phyloP scores from a whole-genome alignment of 1,140 invertebrate genomes.

The Muscidifurax raptorellus region DNA sequence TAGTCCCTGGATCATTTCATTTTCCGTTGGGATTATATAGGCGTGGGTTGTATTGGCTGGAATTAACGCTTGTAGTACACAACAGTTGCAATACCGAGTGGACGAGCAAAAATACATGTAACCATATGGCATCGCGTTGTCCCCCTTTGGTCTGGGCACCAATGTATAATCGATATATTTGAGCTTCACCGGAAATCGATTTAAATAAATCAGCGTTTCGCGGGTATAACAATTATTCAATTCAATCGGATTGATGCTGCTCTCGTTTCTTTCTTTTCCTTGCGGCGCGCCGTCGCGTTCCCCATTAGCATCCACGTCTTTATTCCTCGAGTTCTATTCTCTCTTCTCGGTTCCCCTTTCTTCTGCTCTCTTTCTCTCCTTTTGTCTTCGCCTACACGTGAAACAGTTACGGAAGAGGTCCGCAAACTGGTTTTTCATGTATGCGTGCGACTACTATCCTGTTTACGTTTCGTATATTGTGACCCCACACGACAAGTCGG shows the following conservation, averaged over 20 bases:
- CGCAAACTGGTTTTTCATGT: conserved; percentile 22
- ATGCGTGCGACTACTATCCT: not conserved
- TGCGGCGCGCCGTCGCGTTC: too few relatives aligned
- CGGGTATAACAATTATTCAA: not conserved
- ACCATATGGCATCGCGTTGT: too few relatives aligned
- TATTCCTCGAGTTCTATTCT: not conserved
- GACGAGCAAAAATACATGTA: too few relatives aligned
- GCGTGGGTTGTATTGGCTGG: too few relatives aligned
- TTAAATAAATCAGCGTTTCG: not conserved
- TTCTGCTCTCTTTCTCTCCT: not conserved
- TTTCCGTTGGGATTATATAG: not conserved
- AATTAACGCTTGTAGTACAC: too few relatives aligned
- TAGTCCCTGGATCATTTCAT: not conserved
- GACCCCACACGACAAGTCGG: not conserved
- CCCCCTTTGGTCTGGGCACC: too few relatives aligned
- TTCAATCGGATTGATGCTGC: not conserved
- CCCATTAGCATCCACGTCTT: not conserved
- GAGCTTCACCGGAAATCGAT: too few relatives aligned
- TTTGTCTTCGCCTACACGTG: not conserved
- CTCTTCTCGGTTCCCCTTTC: not conserved
- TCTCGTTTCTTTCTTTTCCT: not conserved
- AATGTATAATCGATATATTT: too few relatives aligned
- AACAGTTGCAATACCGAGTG: too few relatives aligned
- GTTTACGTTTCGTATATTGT: conserved; percentile 3
- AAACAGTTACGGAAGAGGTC: not conserved